Conservation (phyloP, 2,888 invertebrate genomes). For the Apotomis capreana region DNA sequence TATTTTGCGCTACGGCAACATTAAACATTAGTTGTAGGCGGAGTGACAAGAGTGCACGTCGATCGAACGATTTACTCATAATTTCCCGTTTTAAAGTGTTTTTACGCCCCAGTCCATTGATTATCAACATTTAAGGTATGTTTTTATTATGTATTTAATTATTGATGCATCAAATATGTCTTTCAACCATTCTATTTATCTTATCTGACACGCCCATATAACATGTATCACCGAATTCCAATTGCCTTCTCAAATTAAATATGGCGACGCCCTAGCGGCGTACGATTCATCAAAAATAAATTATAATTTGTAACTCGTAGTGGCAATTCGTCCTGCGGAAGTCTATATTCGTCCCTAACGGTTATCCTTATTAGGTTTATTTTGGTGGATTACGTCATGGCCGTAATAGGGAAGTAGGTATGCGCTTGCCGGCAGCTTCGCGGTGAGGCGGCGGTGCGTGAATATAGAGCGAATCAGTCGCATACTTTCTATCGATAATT, state of each 20-base stretch:
- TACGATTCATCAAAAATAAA: conserved; percentile 15
- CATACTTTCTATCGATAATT: conserved; percentile 43
- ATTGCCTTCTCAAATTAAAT: conserved; percentile 48
- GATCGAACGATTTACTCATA: conserved; percentile 69
- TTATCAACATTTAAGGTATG: conserved; percentile 57
- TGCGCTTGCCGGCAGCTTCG: conserved; percentile 47
- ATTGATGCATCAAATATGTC: background rate
- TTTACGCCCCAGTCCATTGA: conserved; percentile 48
- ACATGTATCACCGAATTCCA: conserved; percentile 65
- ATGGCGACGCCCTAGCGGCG: conserved; percentile 13
- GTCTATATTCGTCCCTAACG: conserved; percentile 55
- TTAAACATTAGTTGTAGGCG: conserved; percentile 47
- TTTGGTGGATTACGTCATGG: conserved; percentile 82
- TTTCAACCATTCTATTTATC: conserved; percentile 42
- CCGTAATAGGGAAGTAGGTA: conserved; percentile 54
- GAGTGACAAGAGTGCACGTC: conserved; percentile 68
- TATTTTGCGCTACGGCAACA: conserved; percentile 52
- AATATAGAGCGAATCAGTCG: conserved; percentile 56
- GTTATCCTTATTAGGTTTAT: conserved; percentile 79
- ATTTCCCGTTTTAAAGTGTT: conserved; percentile 53
- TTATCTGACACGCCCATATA: conserved; percentile 77
- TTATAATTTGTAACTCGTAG: conserved; percentile 39
- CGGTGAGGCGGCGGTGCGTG: conserved; percentile 55
- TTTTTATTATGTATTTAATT: conserved; percentile 8
- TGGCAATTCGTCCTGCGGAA: conserved; percentile 50